phyloP scores from a whole-genome alignment of 2,113 vertebrate genomes.

The Daubentonia madagascariensis region DNA sequence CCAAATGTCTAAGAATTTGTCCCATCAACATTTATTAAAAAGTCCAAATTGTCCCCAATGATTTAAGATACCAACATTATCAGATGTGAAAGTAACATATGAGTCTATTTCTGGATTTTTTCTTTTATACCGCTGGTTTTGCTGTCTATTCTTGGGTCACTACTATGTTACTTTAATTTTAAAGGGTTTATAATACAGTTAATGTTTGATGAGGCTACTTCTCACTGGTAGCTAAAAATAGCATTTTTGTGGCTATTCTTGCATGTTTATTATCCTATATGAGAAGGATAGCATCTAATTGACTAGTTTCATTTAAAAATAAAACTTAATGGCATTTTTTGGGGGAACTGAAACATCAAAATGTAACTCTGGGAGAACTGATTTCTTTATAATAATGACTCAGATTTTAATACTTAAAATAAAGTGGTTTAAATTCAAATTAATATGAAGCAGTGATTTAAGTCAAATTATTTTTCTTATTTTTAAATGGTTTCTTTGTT shows the following conservation, averaged over 20 bases:
- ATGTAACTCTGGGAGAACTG: background rate
- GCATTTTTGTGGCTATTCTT: background rate
- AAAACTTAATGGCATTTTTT: background rate
- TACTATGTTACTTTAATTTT: background rate
- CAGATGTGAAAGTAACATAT: background rate
- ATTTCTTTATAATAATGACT: background rate
- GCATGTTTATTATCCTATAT: background rate
- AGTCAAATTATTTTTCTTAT: background rate
- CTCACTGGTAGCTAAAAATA: background rate
- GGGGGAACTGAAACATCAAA: background rate
- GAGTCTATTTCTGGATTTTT: background rate
- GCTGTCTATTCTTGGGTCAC: background rate
- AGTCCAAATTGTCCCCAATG: background rate
- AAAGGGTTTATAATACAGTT: too few relatives aligned
- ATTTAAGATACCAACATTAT: background rate
- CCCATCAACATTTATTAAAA: background rate
- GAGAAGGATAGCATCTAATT: background rate
- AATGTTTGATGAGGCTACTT: background rate
- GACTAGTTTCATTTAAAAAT: background rate
- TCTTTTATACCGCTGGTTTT: background rate
- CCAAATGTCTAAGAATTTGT: background rate
- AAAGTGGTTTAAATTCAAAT: background rate
- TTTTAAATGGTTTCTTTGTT: background rate
- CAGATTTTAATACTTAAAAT: background rate
- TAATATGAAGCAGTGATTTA: background rate